These are phyloP conservation scores for Hyperoplus lanceolatus DNA, from an alignment of 2,797 vertebrate species.

Conservation along the genomic window DNA sequence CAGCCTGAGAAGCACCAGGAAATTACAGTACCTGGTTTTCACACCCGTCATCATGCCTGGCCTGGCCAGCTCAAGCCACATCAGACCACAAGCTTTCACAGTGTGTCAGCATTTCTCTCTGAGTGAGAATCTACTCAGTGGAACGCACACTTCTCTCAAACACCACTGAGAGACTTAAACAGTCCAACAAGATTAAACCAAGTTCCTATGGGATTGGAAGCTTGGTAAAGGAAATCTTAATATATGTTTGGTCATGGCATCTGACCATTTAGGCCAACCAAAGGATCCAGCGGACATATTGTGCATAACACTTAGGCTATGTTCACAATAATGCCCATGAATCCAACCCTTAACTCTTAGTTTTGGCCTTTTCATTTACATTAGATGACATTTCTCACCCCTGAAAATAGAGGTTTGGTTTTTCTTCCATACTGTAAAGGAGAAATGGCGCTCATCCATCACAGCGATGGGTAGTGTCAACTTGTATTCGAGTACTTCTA, in stretches of 20 bases:
- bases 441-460: neutral
- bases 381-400: neutral
- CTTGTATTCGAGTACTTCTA: neutral
- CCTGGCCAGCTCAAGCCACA: neutral
- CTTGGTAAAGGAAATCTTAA: constrained; percentile 16
- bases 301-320: neutral
- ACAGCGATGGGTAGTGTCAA: neutral
- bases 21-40: constrained; percentile 33
- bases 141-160: constrained; percentile 15
- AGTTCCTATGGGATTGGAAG: constrained; percentile 28
- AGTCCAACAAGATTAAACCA: constrained; percentile 32
- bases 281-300: neutral
- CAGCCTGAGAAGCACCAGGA: constrained; percentile 14
- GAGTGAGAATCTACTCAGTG: constrained; percentile 6
- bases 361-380: constrained; percentile 9
- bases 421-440: neutral
- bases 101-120: constrained; percentile 47
- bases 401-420: neutral
- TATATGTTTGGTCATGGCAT: constrained; percentile 32
- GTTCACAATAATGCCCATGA: neutral
- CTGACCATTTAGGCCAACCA: constrained; percentile 8
- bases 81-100: constrained; percentile 38
- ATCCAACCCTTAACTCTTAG: neutral
- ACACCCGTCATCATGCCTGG: constrained; percentile 13
- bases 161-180: constrained; percentile 25